Evolutionary conservation across 2,888 invertebrate species (phyloP).

Genomic region (Cryptosula pallasiana): DNA sequence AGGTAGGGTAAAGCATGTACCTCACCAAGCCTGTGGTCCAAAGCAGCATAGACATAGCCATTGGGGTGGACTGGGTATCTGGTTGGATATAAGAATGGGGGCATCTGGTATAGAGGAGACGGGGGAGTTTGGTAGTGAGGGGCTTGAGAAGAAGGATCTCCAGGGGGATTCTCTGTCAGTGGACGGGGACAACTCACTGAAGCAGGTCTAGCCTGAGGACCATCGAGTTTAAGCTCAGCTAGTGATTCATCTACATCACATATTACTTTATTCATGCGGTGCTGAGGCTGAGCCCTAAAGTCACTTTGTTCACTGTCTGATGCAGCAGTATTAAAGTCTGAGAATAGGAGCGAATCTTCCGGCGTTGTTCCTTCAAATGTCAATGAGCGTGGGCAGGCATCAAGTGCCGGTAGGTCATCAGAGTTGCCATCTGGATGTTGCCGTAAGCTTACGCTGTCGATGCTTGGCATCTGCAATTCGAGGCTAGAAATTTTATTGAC

Average conservation of each 20-base stretch:
- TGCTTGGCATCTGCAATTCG: background rate
- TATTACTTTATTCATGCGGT: too few species aligned
- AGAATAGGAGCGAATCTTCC: background rate
- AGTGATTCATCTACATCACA: too few species aligned
- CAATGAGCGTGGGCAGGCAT: background rate
- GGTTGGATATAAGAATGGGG: too few species aligned
- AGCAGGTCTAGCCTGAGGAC: too few species aligned
- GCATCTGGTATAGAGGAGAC: too few species aligned
- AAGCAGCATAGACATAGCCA: too few species aligned
- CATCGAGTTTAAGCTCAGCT: too few species aligned
- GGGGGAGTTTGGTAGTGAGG: background rate
- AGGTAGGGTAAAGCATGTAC: too few species aligned
- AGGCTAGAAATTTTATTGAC: too few species aligned
- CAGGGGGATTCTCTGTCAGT: background rate
- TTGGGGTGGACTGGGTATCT: too few species aligned
- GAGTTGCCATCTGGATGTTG: background rate
- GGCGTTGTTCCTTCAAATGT: background rate
- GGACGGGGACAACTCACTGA: too few species aligned
- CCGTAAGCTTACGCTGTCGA: background rate
- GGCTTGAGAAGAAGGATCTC: background rate
- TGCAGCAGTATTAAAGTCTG: background rate
- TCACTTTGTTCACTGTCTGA: background rate
- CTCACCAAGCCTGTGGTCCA: too few species aligned
- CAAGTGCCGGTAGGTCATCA: background rate
- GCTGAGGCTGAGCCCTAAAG: background rate